Evolutionary conservation across 1,140 invertebrate species (phyloP).

Genomic region (Drosophila repleta): DNA sequence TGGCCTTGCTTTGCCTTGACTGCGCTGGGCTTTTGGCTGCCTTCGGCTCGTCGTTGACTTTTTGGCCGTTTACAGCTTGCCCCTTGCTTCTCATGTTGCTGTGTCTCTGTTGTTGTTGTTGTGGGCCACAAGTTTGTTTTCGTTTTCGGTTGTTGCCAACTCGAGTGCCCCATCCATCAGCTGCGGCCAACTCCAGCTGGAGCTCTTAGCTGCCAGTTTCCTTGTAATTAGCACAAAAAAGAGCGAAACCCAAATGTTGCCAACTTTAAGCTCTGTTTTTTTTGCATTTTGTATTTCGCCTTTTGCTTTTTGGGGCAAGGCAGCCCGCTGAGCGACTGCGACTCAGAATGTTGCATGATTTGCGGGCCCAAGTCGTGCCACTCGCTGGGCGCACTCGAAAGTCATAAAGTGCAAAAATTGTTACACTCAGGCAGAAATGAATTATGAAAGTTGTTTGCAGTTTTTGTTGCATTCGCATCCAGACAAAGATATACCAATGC

Average conservation of each 20-base stretch:
- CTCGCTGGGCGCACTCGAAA: slow-evolving; percentile 72
- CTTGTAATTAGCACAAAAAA: slow-evolving; percentile 76
- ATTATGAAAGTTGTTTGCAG: slow-evolving; percentile 75
- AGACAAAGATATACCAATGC: slow-evolving; percentile 9
- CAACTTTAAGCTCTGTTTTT: slow-evolving; percentile 59
- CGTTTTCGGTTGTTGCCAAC: slow-evolving; percentile 61
- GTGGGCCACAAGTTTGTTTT: slow-evolving; percentile 74
- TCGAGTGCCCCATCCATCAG: slow-evolving; percentile 55
- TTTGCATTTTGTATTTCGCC: background rate
- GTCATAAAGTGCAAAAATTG: slow-evolving; percentile 81
- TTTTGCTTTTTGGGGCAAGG: slow-evolving; percentile 12
- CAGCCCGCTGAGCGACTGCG: slow-evolving; percentile 37
- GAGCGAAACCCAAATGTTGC: slow-evolving; percentile 56
- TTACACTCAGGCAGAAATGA: slow-evolving; percentile 81
- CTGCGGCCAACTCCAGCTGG: slow-evolving; percentile 11
- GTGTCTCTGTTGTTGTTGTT: slow-evolving; percentile 49
- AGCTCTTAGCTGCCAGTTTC: slow-evolving; percentile 44
- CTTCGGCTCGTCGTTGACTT: slow-evolving; percentile 28
- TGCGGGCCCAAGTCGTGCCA: slow-evolving; percentile 58
- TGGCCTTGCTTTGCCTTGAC: slow-evolving; percentile 41
- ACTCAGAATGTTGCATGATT: slow-evolving; percentile 65
- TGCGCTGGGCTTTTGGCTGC: slow-evolving; percentile 39
- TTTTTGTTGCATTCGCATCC: slow-evolving; percentile 53
- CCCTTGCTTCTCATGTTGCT: slow-evolving; percentile 4
- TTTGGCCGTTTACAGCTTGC: slow-evolving; percentile 56